These are phyloP conservation scores for Wiebesia pumilae DNA, from an alignment of 1,140 invertebrate species.

Conservation along the genomic window DNA sequence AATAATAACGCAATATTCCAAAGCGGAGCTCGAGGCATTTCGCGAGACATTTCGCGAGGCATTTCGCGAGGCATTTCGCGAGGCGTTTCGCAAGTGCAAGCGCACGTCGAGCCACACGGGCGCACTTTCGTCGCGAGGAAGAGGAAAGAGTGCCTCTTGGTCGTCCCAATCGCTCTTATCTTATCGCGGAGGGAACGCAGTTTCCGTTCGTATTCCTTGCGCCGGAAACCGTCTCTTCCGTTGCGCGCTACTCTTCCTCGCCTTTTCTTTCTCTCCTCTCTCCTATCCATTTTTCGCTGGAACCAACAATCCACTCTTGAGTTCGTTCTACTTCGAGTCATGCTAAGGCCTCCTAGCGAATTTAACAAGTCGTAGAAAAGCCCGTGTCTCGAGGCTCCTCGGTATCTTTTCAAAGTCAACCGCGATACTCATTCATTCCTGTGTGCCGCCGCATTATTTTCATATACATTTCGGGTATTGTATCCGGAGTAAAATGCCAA, in stretches of 20 bases:
- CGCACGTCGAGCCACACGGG: neutral
- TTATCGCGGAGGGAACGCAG: slow-evolving; percentile 54
- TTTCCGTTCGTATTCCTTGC: slow-evolving; percentile 42
- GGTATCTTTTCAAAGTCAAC: neutral
- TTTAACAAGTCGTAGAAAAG: neutral
- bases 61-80: neutral
- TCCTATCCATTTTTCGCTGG: slow-evolving; percentile 1
- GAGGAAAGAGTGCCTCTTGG: slow-evolving; percentile 57
- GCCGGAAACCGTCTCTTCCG: slow-evolving; percentile 45
- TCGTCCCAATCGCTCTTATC: slow-evolving; percentile 44
- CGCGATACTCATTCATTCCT: neutral
- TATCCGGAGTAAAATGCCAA: neutral
- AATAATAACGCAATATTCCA: slow-evolving; percentile 48
- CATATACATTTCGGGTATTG: neutral
- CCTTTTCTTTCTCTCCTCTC: too few relatives aligned
- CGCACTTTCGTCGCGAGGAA: neutral
- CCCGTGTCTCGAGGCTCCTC: neutral
- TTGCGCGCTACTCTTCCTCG: too few relatives aligned
- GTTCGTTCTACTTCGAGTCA: neutral
- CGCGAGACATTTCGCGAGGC: neutral
- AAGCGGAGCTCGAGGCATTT: neutral
- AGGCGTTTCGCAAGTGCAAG: neutral
- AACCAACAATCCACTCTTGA: neutral
- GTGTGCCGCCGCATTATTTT: neutral
- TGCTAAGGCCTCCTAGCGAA: neutral